Evolutionary conservation across 2,888 invertebrate species (phyloP).

Genomic region (Aelia acuminata): DNA sequence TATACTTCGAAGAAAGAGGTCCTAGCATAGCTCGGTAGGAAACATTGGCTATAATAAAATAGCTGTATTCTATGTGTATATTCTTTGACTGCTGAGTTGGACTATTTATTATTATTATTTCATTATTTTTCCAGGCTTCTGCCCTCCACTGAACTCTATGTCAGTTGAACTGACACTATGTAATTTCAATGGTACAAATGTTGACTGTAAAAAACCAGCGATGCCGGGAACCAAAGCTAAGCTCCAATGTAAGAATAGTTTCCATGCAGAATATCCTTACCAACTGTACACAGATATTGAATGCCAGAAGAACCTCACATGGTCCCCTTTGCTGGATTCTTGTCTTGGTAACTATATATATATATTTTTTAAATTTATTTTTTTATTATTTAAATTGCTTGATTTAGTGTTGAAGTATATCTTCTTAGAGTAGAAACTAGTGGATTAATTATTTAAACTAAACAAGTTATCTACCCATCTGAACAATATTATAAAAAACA

Average conservation of each 20-base stretch:
- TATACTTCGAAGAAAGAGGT: too few relatives aligned
- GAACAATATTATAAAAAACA: too few relatives aligned
- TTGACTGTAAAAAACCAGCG: neutral
- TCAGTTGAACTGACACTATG: conserved; percentile 8
- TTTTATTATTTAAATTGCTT: too few relatives aligned
- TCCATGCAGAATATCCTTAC: neutral
- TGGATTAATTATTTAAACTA: too few relatives aligned
- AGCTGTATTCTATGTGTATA: too few relatives aligned
- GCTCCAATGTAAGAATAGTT: neutral
- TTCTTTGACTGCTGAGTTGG: too few relatives aligned
- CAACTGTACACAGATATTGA: neutral
- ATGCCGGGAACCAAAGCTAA: conserved; percentile 27
- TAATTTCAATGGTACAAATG: neutral
- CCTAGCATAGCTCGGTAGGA: too few relatives aligned
- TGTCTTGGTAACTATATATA: neutral
- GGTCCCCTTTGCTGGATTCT: neutral
- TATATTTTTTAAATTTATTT: neutral
- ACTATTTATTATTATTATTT: too few relatives aligned
- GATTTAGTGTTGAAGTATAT: too few relatives aligned
- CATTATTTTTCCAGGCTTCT: neutral
- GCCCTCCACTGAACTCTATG: neutral
- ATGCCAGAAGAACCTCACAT: neutral
- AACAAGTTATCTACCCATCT: too few relatives aligned
- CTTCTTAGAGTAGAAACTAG: too few relatives aligned
- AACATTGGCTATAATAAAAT: too few relatives aligned